Conservation (phyloP, 2,888 invertebrate genomes). For the Cheilosia soror region DNA sequence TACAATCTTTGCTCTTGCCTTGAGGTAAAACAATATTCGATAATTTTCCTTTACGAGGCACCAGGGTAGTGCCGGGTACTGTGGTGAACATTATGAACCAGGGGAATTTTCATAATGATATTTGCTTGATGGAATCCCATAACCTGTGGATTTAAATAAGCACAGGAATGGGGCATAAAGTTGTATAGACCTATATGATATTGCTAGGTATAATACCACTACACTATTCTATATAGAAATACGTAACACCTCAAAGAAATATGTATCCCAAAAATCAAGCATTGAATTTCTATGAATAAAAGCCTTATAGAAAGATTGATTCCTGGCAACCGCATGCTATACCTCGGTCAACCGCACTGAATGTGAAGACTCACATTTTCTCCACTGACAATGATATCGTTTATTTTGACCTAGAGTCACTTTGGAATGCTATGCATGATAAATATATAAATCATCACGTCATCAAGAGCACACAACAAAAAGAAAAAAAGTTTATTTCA, state of each 20-base stretch:
- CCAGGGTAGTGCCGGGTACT: conserved; percentile 13
- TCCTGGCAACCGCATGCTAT: conserved; percentile 6
- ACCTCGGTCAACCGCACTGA: conserved; percentile 50
- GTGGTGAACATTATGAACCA: conserved; percentile 16
- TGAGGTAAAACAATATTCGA: conserved; percentile 72
- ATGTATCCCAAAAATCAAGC: neutral
- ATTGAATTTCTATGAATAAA: neutral
- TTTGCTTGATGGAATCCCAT: conserved; percentile 53
- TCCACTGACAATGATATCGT: conserved; percentile 3
- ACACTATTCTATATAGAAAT: too few species aligned
- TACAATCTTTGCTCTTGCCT: conserved; percentile 67
- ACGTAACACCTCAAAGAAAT: neutral
- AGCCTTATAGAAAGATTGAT: neutral
- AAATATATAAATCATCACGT: conserved; percentile 70
- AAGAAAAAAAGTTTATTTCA: conserved; percentile 31
- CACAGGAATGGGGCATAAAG: neutral
- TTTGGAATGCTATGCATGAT: conserved; percentile 67
- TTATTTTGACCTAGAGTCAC: conserved; percentile 45
- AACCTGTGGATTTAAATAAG: conserved; percentile 55
- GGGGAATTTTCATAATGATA: conserved; percentile 63
- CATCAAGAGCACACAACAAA: conserved; percentile 39
- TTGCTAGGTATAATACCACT: too few species aligned
- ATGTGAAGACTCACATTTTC: conserved; percentile 7
- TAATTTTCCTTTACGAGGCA: conserved; percentile 55
- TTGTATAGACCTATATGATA: neutral